Conservation (phyloP, 35 echinoderm and acorn worm genomes). For the Hemicentrotus pulcherrimus region DNA sequence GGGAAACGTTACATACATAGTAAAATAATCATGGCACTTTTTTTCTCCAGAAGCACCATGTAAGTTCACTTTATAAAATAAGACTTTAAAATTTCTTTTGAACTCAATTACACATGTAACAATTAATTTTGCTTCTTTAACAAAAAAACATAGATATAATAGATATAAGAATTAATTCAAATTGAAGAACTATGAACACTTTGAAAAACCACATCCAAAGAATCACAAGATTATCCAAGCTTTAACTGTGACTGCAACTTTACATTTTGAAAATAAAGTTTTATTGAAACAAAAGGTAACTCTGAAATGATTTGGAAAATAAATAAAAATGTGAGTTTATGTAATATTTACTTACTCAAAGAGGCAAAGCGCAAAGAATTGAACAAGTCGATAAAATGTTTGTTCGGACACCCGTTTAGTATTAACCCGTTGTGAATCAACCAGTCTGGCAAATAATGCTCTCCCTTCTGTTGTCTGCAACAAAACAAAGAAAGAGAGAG, state of each 20-base stretch:
- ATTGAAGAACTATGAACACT: neutral
- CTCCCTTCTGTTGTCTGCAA: slow-evolving; percentile 79
- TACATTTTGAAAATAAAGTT: neutral
- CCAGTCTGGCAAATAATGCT: slow-evolving; percentile 78
- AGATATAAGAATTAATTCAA: neutral
- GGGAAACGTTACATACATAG: neutral
- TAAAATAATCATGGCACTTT: neutral
- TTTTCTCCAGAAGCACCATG: neutral
- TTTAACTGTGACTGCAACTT: neutral
- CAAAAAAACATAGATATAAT: too few relatives aligned
- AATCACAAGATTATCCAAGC: neutral
- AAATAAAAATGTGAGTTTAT: neutral
- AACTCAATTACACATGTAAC: too few relatives aligned
- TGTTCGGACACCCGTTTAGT: slow-evolving; percentile 81
- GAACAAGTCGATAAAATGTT: slow-evolving; percentile 94
- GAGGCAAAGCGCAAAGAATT: slow-evolving; percentile 96
- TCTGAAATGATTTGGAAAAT: too few relatives aligned
- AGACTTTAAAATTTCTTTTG: too few relatives aligned
- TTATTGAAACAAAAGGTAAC: too few relatives aligned
- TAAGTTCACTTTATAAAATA: too few relatives aligned
- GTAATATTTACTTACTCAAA: slow-evolving; percentile 87
- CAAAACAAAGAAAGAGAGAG: neutral
- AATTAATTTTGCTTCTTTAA: too few relatives aligned
- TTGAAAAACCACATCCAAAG: neutral
- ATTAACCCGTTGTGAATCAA: slow-evolving; percentile 77